Evolutionary conservation across 2,113 vertebrate species (phyloP), one percentile per base, ranked within the genome.

Genomic region (Hystrix brachyura): DNA sequence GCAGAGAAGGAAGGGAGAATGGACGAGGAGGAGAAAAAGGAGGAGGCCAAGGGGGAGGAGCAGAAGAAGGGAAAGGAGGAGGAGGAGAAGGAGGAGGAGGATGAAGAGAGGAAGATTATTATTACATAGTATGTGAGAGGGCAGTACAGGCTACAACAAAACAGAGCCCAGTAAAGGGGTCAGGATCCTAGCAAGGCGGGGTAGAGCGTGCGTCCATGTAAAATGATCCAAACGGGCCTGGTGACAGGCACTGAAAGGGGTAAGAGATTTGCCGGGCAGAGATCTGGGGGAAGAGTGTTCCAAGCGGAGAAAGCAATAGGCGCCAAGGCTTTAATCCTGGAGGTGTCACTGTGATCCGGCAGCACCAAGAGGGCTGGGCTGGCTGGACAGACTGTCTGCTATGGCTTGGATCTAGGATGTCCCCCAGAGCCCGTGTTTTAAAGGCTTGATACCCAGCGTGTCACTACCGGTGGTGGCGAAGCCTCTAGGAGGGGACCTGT

Each of bases 141-240:
- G 55, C 38, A 1, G 11, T 7, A 32, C 19, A 38, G 53, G 38
- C 38, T 34, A 12, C 2, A 14, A 48, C 9, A 60, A 29, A 60
- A 43, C 4, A 38, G 32, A 51, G 32, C 17, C 62, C 38, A 53
- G 23, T 25, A 11, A 48, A 51, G 27, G 25, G 32, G 1, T 32
- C 21, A 9, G 29, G 27, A 7, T 65, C 25, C 43, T 25, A 5
- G 8, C 17, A 38, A 38, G 38, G 38, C 38, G 38, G 38, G 38
- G 10, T 4, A 62, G 21, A 80, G 64, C 12, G 25, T 19, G 3
- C 7, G 21, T 64, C 57, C 62, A n/a, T 38, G 64, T 21, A 53
- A 19, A 46, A 23, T 1, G 48, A 34, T n/a, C 29, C n/a, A 48
- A 10, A 48, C 0, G 0, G 19, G 65, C 43, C 57, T 8, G 18